Evolutionary conservation across 2,888 invertebrate genomes (phyloP), one percentile per base, ranked within the genome.

Genomic region (Plagodis pulveraria): DNA sequence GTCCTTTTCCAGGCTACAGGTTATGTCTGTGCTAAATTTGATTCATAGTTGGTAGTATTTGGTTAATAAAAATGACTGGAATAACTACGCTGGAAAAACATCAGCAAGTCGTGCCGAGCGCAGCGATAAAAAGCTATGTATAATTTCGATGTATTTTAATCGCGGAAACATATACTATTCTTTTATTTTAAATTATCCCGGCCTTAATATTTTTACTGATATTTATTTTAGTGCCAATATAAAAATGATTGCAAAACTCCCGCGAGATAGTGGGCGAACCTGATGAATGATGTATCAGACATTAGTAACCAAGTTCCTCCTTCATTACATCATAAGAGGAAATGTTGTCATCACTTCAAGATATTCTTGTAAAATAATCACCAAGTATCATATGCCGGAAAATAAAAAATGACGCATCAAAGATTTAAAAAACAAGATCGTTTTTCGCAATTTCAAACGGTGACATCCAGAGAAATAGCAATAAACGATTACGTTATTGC

Each of bases 401-500:
- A 40, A 46, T 38, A 43, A 38, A 50, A 36, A 11, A 38, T 38
- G 38, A 8, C 1, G 38, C 38, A 38, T 38, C 2, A 38, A 10
- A 41, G n/a, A 41, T 9, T 6, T 5, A n/a, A 41, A 41, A 9
- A 41, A n/a, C n/a, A n/a, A 8, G 38, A 38, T 9, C 38, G 9
- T 41, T 10, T n/a, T 41, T 41, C n/a, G 5, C 7, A 41, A 8
- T 41, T 10, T 41, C 2, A 10, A 41, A 41, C n/a, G 49, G 10
- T 34, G 32, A 46, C 33, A 11, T 12, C 4, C 6, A 36, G 6
- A 34, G n/a, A 49, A 42, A 48, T 44, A 38, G 36, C 43, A 50
- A 54, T 49, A 53, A 41, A 48, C 8, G 10, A 48, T 53, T 53
- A 50, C 49, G 40, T 54, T 51, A 51, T 44, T 47, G 47, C 55